phyloP scores from a whole-genome alignment of 2,113 vertebrate genomes.

The Lepus americanus region DNA sequence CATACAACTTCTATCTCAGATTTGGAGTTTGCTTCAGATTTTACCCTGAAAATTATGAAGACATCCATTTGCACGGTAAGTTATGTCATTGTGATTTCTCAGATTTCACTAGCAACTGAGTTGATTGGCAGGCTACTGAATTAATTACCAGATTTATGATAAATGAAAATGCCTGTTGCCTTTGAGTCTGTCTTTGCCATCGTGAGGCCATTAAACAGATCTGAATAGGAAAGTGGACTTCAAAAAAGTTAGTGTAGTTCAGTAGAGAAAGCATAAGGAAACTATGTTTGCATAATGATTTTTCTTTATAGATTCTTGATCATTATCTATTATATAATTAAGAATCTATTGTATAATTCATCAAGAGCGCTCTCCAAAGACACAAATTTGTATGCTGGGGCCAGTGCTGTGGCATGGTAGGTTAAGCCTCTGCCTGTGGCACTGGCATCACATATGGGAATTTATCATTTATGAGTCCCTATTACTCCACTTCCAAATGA shows the following conservation, averaged over 20 bases:
- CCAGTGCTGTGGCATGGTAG: no score
- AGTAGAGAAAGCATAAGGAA: constrained; percentile 23
- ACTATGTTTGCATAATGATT: not conserved
- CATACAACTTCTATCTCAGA: constrained; percentile 90
- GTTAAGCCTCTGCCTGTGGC: no score
- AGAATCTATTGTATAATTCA: not conserved
- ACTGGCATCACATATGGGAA: no score
- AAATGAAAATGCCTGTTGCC: constrained; percentile 82
- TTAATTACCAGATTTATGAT: constrained; percentile 86
- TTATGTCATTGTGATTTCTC: constrained; percentile 62
- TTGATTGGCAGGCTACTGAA: constrained; percentile 77
- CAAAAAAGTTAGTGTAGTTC: constrained; percentile 53
- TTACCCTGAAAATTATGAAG: constrained; percentile 90
- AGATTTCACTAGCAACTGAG: not conserved
- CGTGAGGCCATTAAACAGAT: constrained; percentile 56
- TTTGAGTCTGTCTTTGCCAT: constrained; percentile 80
- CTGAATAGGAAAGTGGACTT: constrained; percentile 61
- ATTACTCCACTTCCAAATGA: no score
- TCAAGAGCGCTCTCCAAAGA: constrained; percentile 9
- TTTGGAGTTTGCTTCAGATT: constrained; percentile 94
- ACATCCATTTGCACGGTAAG: constrained; percentile 93
- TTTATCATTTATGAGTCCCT: no score
- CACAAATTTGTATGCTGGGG: constrained; percentile 32
- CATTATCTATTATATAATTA: constrained; percentile 15
- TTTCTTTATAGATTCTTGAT: constrained; percentile 45